Evolutionary conservation across 2,113 vertebrate species (phyloP), one percentile per base, ranked within the genome.

Genomic region (Mus pahari): DNA sequence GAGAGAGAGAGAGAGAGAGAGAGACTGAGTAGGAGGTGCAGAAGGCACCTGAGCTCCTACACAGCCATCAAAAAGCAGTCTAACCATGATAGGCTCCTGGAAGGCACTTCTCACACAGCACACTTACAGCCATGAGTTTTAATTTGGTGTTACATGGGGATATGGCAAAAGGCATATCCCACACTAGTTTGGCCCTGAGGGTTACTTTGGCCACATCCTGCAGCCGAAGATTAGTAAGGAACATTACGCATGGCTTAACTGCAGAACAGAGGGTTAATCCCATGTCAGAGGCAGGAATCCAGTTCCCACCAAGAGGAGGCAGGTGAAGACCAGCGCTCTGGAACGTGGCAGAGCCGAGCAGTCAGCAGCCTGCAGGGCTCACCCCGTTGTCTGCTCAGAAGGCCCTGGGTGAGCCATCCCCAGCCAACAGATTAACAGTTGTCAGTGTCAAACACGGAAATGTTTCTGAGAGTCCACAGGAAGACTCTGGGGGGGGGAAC

Each of bases 381-480:
- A 7, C 16, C 48, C 20, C 45, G 82, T 60, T 5, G 2, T 68
- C 62, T 66, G 39, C 42, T 66, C 62, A 86, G 60, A 11, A 13
- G 58, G 19, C 9, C 24, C 39, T 0, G 12, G 16, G 10, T 0
- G 4, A 33, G 13, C 50, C 55, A 2, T 33, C 53, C 53, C 45
- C 42, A 36, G 0, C 39, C 31, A 31, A 39, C 55, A 11, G 33
- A 71, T 81, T 33, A 60, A 81, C 48, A 42, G 39, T 42, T 89
- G 16, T 82, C 45, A 10, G 62, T 11, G 12, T 79, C 53, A 75
- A 75, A 96, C 94, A 86, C 62, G 60, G 53, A 83, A 70, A 28
- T 64, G 26, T 71, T 94, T 73, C 88, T 89, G 55, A 91, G 68
- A 58, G 64, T n/a, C 71, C 39, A 78, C 31, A 28, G 31, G 62